phyloP scores from a whole-genome alignment of 2,888 invertebrate species.

The Brachynemurus nebulosus region DNA sequence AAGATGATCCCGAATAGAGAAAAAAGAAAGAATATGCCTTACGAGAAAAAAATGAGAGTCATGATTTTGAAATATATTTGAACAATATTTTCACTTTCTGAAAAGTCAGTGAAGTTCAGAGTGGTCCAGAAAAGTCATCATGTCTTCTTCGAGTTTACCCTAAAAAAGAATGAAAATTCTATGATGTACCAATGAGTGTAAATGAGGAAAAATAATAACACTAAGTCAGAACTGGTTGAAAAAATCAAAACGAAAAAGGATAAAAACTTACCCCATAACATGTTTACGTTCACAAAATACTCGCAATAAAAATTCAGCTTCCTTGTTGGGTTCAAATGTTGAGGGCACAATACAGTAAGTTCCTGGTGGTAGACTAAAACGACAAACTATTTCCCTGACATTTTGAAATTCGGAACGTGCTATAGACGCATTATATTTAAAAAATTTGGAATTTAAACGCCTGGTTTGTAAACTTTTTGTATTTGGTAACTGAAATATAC shows the following conservation, averaged over 20 bases:
- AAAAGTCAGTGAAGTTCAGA: background rate
- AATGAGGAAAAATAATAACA: no score
- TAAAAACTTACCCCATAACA: slow-evolving; percentile 62
- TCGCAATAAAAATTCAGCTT: slow-evolving; percentile 89
- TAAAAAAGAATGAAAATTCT: no score
- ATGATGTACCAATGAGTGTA: no score
- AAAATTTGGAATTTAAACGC: slow-evolving; percentile 75
- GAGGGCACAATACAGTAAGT: slow-evolving; percentile 92
- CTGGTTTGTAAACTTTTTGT: slow-evolving; percentile 51
- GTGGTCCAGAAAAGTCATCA: no score
- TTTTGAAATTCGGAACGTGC: slow-evolving; percentile 93
- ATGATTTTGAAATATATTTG: slow-evolving; percentile 14
- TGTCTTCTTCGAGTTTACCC: no score
- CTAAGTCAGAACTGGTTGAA: no score
- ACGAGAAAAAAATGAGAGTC: no score
- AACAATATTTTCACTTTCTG: slow-evolving; percentile 17
- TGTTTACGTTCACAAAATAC: slow-evolving; percentile 89
- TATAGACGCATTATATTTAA: slow-evolving; percentile 86
- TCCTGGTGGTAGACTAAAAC: slow-evolving; percentile 89
- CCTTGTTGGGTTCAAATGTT: slow-evolving; percentile 91
- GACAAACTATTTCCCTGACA: slow-evolving; percentile 79
- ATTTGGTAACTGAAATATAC: slow-evolving; percentile 42
- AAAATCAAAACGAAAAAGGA: background rate
- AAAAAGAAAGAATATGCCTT: no score
- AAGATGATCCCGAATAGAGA: no score